Base-by-base conservation (phyloP, 2,888 invertebrate genomes). In the Tetheella fluctuosa region DNA sequence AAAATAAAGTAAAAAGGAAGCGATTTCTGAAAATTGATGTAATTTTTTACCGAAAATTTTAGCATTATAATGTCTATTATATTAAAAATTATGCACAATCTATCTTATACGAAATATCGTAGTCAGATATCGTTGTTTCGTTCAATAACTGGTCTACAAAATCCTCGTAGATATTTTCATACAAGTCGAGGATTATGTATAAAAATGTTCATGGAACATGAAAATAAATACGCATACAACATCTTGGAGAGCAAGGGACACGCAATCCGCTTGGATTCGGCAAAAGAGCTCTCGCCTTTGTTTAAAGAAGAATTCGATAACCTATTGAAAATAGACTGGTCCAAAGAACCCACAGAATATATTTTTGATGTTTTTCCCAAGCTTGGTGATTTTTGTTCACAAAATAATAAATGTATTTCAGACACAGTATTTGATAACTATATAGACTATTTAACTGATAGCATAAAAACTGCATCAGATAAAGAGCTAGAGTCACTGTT, bases 401-500 rank as follows among this genome's bases (percentile, higher is more conserved):
- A 84, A 67, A 77, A 91, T 64, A 77, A 80, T 23, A 59, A 89
- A 52, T 83, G 86, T 68, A 87, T 93, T 58, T 85, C 89, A 15
- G 74, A 89, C 65, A 74, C 73, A 64, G 83, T 85, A 23, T 93
- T 93, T 77, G 88, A 90, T 71, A 73, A 76, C 59, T 90, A 86
- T 63, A 84, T 94, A 64, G 88, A 91, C 64, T 67, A 64, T 52
- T 76, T 94, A 17, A 93, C 94, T 52, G 94, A 94, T 70, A 93
- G 93, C 60, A 85, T 95, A 63, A 87, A 92, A 69, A 77, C 89
- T 62, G 89, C 96, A 4, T 91, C 84, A 20, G 95, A 95, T 76
- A 85, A 94, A 1, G 93, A 96, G 76, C 71, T 97, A 28, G 78
- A 91, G 54, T 81, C 81, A 17, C 68, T 95, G 34, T 89, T 96